Base-by-base conservation (phyloP, 2,888 invertebrate species). In the Fabriciana adippe region DNA sequence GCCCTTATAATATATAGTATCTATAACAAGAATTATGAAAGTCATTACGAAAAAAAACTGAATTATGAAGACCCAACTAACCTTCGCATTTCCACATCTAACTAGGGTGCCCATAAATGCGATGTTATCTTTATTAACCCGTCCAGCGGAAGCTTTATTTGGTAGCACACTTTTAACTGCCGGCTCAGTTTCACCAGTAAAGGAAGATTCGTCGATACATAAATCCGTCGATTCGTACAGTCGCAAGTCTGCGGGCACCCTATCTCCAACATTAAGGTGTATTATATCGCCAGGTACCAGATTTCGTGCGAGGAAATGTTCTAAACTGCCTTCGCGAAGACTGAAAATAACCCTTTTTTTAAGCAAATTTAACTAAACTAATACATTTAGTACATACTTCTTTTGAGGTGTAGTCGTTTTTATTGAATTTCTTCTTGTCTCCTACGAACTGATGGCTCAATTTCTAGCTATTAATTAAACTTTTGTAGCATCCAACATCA, bases 81-180 rank as follows among this genome's bases (percentile, higher is more conserved):
- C 97, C 95, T 98, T 98, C 74, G 99, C 99, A 87, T 96, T 96
- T 11, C 99, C 99, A 84, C 97, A 97, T 57, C 99, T 94, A 14
- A 99, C 98, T 47, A 99, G 93, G 0, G 99, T 99, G 31, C 99
- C 99, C 99, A 99, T 97, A 85, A 99, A 99, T 0, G 97, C 99
- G 70, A 99, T 96, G 85, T 99, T 99, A 65, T 94, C 95, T 87
- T 96, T 97, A 72, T 94, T 94, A 61, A 95, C 94, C 74, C 95
- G 93, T 16, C 94, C 94, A 69, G 94, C 94, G 67, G 94, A 94
- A 14, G 94, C 94, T 73, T 93, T 94, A 45, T 92, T 93, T 70
- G 95, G 96, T 64, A 94, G 85, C 0, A 95, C 95, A 68, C 93
- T 95, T 88, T 98, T 98, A 51, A 93, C 93, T 0, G 97, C 96